These are phyloP conservation scores for Chymomyza fuscimana DNA, from an alignment of 2,888 invertebrate species.

Conservation along the genomic window DNA sequence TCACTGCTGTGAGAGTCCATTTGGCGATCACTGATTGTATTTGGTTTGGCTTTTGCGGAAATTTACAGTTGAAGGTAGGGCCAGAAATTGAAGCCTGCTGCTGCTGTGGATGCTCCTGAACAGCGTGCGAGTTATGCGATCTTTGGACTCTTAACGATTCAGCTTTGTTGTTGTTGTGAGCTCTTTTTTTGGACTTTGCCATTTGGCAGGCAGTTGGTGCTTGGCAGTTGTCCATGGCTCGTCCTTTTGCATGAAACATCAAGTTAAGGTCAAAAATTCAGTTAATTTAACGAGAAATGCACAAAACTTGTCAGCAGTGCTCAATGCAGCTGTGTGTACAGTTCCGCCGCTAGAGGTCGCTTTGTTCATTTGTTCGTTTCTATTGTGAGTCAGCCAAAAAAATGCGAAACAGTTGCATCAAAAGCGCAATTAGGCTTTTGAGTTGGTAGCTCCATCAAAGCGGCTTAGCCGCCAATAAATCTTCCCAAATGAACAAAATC, in stretches of 20 bases:
- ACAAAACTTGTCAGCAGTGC: conserved; percentile 64
- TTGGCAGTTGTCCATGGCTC: conserved; percentile 28
- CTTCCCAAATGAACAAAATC: conserved; percentile 60
- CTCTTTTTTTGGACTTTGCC: conserved; percentile 24
- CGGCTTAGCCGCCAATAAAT: conserved; percentile 70
- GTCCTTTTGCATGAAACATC: conserved; percentile 40
- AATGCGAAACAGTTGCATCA: conserved; percentile 70
- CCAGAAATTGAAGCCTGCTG: neutral
- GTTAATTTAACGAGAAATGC: conserved; percentile 71
- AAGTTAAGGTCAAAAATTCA: conserved; percentile 68
- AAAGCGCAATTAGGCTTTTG: conserved; percentile 64
- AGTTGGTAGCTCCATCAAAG: conserved; percentile 55
- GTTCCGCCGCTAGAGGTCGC: neutral
- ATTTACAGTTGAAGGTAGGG: conserved; percentile 58
- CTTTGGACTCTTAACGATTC: conserved; percentile 72
- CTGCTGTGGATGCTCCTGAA: conserved; percentile 9
- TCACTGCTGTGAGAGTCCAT: neutral
- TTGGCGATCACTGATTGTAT: neutral
- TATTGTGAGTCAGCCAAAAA: conserved; percentile 44
- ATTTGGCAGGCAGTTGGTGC: conserved; percentile 25
- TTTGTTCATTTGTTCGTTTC: neutral
- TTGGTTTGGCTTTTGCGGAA: conserved; percentile 48
- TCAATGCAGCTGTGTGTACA: conserved; percentile 12
- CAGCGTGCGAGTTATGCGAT: conserved; percentile 67
- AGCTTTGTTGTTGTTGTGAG: conserved; percentile 45